phyloP scores from a whole-genome alignment of 2,113 vertebrate species.

The Phoenicopterus ruber region DNA sequence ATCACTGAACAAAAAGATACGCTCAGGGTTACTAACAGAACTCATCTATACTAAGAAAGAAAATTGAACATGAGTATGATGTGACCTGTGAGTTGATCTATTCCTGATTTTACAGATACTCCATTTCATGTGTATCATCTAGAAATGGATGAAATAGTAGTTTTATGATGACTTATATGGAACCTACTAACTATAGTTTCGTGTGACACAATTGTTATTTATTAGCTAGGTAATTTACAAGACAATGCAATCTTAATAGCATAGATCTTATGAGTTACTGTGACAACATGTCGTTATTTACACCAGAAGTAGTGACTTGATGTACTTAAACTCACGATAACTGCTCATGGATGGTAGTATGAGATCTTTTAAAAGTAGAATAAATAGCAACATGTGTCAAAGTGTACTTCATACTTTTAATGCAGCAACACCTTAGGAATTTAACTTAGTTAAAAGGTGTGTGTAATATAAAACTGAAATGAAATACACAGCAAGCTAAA shows the following conservation, averaged over 20 bases:
- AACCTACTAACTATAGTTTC: neutral
- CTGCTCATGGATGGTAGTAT: neutral
- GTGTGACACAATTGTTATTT: neutral
- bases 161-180: neutral
- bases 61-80: neutral
- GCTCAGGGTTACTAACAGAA: neutral
- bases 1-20: neutral
- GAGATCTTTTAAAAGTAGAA: neutral
- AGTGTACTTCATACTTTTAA: neutral
- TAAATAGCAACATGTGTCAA: neutral
- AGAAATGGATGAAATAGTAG: neutral
- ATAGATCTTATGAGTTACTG: neutral
- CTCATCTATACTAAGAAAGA: neutral
- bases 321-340: neutral
- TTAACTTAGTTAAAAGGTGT: neutral
- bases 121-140: neutral
- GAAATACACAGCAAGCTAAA: neutral
- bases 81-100: neutral
- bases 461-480: neutral
- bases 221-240: neutral
- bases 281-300: neutral
- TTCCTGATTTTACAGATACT: neutral
- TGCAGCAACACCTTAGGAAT: neutral
- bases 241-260: neutral
- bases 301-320: neutral